Evolutionary conservation across 2,888 invertebrate species (phyloP), one percentile per base, ranked within the genome.

Genomic region (Scotopteryx bipunctaria): DNA sequence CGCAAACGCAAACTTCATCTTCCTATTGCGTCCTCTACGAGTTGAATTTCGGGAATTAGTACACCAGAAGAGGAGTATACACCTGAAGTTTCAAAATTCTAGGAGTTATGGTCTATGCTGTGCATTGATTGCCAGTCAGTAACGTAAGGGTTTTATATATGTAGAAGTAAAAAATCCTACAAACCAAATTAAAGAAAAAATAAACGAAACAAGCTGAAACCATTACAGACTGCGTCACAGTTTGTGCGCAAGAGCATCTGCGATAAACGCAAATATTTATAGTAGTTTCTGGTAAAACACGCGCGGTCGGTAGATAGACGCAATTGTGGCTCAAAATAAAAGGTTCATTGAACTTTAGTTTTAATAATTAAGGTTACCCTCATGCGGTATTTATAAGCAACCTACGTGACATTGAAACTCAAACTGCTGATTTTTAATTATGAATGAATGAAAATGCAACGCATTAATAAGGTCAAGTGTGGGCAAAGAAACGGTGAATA

Each of bases 241-340:
- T 66, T 63, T 66, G 59, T 67, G 64, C 63, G 57, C 54, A 66
- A 49, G 57, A 55, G 58, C 64, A 57, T 64, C 61, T 63, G 65
- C 66, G 58, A 61, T 62, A 9, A 8, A 67, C 53, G 69, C 71
- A 76, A 82, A 82, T 78, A 79, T 83, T 81, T 79, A 81, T 78
- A 66, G 56, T 64, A 73, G 73, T 73, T 78, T 78, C 69, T 74
- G 72, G 70, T 74, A 75, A 76, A 27, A 74, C 11, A 19, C 5
- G 66, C 11, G 27, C 11, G 27, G 27, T 27, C 27, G 64, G 58
- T n/a, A n/a, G n/a, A n/a, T n/a, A n/a, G 57, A 55, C 63, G 69
- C 66, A 72, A 65, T 67, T 61, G 65, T 63, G 61, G 59, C 64
- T 63, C 59, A 73, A 70, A 42, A 73, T 71, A 58, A 66, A 63